Evolutionary conservation across 1,140 invertebrate species (phyloP), one percentile per base, ranked within the genome.

Genomic region (Pectinophora gossypiella): DNA sequence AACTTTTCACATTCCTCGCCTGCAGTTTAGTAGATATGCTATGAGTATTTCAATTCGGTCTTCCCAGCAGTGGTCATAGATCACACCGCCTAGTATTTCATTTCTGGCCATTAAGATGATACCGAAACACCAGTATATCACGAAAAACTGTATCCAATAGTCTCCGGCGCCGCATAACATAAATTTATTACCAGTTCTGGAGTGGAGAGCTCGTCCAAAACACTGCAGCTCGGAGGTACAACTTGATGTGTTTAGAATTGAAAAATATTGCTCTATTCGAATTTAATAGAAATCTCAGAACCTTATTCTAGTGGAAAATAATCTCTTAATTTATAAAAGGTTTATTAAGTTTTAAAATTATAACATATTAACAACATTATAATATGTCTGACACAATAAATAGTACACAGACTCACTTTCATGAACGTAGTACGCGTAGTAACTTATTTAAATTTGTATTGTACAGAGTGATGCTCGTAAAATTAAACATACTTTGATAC

Each of bases 101-200:
- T 61, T 61, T 59, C 52, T 43, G 44, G 54, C 72, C 64, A 65
- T 75, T 68, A 72, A 70, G 67, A 64, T 61, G 68, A 65, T 63
- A 68, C 48, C 63, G 16, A 62, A 70, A 72, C 61, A 64, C 56
- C 64, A 67, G 59, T 76, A 70, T 63, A 72, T 74, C 68, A 72
- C 62, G 66, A 68, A 74, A 72, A 70, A 77, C 62, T 56, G 51
- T 60, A 63, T 60, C 62, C 56, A 60, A 64, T 64, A 59, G 42
- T 51, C 48, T 19, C 32, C 19, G 21, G 44, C 21, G 32, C 35
- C 44, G 44, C 44, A 32, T 48, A 54, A 54, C 45, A 46, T 7
- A 54, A 54, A 54, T 54, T 48, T 54, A 54, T 54, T 35, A 44
- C 36, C 51, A 40, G 19, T 19, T 32, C 35, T 23, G 46, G 21